These are phyloP conservation scores for Trilocha varians DNA, from an alignment of 2,888 invertebrate species.

Conservation along the genomic window DNA sequence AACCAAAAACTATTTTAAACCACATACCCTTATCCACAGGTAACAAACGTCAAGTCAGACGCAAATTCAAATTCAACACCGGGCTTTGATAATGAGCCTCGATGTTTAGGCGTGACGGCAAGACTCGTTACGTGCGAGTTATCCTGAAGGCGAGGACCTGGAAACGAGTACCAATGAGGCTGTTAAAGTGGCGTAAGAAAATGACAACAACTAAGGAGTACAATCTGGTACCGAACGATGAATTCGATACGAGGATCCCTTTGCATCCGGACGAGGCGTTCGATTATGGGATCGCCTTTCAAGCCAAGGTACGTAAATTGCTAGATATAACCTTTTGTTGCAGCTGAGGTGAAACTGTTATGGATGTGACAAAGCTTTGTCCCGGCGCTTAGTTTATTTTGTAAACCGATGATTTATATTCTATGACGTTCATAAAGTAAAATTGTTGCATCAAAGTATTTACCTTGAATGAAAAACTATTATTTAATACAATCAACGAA, in stretches of 20 bases:
- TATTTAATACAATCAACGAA: no score
- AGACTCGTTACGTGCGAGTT: conserved; percentile 51
- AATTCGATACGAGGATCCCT: conserved; percentile 96
- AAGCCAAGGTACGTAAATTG: conserved; percentile 87
- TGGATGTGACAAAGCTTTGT: not conserved
- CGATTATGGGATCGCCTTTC: conserved; percentile 96
- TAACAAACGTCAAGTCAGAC: conserved; percentile 1
- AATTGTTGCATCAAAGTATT: no score
- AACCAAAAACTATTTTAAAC: no score
- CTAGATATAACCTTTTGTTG: not conserved
- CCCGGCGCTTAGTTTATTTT: not conserved
- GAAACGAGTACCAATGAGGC: conserved; percentile 58
- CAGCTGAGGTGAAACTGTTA: not conserved
- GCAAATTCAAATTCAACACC: not conserved
- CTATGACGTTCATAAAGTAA: no score
- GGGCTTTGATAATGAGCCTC: conserved; percentile 25
- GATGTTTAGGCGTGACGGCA: conserved; percentile 55
- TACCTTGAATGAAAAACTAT: no score
- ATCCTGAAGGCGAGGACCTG: conserved; percentile 47
- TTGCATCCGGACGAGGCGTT: conserved; percentile 97
- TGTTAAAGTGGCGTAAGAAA: conserved; percentile 67
- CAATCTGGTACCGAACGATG: conserved; percentile 96
- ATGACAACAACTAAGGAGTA: conserved; percentile 93
- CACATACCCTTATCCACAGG: conserved; percentile 20
- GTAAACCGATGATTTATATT: not conserved